phyloP scores from a whole-genome alignment of 2,113 vertebrate genomes.

The Plestiodon gilberti region DNA sequence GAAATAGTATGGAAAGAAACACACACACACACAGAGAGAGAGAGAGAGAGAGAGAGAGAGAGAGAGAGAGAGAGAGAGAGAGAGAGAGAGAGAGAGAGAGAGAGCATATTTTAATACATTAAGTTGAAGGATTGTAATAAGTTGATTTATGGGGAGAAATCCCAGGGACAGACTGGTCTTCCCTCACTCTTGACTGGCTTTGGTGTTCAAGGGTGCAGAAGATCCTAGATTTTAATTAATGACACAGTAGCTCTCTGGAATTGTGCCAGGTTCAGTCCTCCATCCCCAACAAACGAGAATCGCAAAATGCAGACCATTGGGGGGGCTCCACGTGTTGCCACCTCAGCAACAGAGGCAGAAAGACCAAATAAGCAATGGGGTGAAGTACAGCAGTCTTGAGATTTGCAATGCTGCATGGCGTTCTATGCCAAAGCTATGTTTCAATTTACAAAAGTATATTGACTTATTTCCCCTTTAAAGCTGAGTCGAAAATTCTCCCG shows the following conservation, averaged over 20 bases:
- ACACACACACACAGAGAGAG: background rate
- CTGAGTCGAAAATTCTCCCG: too few relatives aligned
- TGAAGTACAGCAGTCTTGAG: background rate
- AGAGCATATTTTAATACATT: slow-evolving; percentile 56
- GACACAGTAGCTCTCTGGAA: background rate
- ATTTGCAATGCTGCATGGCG: background rate
- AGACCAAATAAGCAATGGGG: slow-evolving; percentile 17
- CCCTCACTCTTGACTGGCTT: background rate
- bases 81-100: too few relatives aligned
- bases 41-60: too few relatives aligned
- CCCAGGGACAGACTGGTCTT: background rate
- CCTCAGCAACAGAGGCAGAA: background rate
- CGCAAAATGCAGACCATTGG: rapidly evolving
- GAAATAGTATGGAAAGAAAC: slow-evolving; percentile 35
- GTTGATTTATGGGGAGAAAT: slow-evolving; percentile 68
- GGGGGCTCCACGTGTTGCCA: background rate
- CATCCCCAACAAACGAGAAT: background rate
- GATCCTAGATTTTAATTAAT: background rate
- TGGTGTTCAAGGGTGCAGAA: slow-evolving; percentile 16
- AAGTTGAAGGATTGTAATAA: slow-evolving; percentile 64
- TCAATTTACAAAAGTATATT: too few relatives aligned
- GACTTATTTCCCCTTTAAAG: too few relatives aligned
- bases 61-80: too few relatives aligned
- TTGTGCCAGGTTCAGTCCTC: background rate
- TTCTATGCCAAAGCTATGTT: too few relatives aligned